Conservation (phyloP, 1,140 invertebrate species). For the Psix sp. region DNA sequence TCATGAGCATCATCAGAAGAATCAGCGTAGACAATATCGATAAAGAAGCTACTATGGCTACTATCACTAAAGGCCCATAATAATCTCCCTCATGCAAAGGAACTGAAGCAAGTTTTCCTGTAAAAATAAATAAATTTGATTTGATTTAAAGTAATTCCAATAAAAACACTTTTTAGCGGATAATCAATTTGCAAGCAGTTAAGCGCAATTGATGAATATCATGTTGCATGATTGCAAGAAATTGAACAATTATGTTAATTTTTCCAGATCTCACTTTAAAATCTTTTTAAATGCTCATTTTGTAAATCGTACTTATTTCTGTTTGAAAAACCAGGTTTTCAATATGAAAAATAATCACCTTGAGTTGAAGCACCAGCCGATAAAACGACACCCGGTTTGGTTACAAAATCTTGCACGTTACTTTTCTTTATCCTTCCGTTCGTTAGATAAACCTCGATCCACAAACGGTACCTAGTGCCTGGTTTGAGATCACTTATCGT, state of each 20-base stretch:
- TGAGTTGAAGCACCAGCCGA: slow-evolving; percentile 76
- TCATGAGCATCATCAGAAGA: slow-evolving; percentile 86
- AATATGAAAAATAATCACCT: slow-evolving; percentile 66
- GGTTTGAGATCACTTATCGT: slow-evolving; percentile 86
- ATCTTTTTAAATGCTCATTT: no score
- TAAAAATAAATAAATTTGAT: slow-evolving; percentile 21
- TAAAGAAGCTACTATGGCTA: slow-evolving; percentile 90
- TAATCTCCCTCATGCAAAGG: slow-evolving; percentile 83
- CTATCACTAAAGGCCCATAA: slow-evolving; percentile 90
- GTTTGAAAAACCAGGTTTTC: no score
- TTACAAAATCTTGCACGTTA: slow-evolving; percentile 91
- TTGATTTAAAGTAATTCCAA: no score
- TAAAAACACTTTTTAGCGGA: background rate
- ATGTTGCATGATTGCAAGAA: slow-evolving; percentile 13
- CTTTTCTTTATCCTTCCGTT: slow-evolving; percentile 93
- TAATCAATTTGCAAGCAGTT: slow-evolving; percentile 10
- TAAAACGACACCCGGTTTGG: slow-evolving; percentile 83
- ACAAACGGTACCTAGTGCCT: slow-evolving; percentile 88
- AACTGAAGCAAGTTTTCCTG: slow-evolving; percentile 81
- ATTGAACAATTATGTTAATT: slow-evolving; percentile 1
- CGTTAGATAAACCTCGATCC: slow-evolving; percentile 91
- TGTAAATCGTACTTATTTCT: no score
- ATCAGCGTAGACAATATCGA: slow-evolving; percentile 88
- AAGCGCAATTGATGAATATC: background rate
- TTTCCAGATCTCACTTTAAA: no score